phyloP scores from a whole-genome alignment of 2,113 vertebrate genomes.

The Hoplias malabaricus region DNA sequence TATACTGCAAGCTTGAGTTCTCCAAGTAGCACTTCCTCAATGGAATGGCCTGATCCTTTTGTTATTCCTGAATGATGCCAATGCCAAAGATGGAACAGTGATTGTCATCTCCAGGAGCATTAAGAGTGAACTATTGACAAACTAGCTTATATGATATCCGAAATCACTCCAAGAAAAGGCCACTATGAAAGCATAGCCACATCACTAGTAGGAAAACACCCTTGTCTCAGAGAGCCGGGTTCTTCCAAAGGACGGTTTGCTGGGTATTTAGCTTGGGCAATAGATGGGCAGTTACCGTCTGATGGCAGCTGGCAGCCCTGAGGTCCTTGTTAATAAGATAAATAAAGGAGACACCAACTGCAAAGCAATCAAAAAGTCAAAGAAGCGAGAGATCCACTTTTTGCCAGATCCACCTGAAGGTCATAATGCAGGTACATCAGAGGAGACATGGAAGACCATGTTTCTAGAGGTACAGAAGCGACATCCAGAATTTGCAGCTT shows the following conservation, averaged over 20 bases:
- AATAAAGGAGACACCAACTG: too few species aligned
- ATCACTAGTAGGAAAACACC: conserved; percentile 39
- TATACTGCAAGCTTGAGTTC: conserved; percentile 5
- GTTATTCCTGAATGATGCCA: conserved; percentile 20
- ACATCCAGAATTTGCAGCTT: conserved; percentile 10
- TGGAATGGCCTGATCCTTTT: conserved; percentile 39
- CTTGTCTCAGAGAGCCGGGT: conserved; percentile 37
- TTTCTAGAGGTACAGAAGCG: conserved; percentile 36
- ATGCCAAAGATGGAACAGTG: conserved; percentile 37
- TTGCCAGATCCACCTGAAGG: conserved; percentile 35
- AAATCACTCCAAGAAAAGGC: conserved; percentile 5
- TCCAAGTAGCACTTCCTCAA: conserved; percentile 11
- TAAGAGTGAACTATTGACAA: conserved; percentile 32
- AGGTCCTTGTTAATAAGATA: too few species aligned
- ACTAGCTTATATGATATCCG: neutral
- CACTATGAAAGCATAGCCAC: conserved; percentile 29
- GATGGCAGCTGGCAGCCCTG: too few species aligned
- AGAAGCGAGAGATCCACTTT: too few species aligned
- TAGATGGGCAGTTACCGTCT: conserved; percentile 43
- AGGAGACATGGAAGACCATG: conserved; percentile 14
- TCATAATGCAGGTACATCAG: conserved; percentile 26
- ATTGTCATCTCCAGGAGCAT: conserved; percentile 16
- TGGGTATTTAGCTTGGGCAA: conserved; percentile 23
- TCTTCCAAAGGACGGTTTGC: conserved; percentile 20
- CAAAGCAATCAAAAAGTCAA: too few species aligned